Evolutionary conservation across 2,113 vertebrate species (phyloP).

Genomic region (Corythoichthys haematopterus): DNA sequence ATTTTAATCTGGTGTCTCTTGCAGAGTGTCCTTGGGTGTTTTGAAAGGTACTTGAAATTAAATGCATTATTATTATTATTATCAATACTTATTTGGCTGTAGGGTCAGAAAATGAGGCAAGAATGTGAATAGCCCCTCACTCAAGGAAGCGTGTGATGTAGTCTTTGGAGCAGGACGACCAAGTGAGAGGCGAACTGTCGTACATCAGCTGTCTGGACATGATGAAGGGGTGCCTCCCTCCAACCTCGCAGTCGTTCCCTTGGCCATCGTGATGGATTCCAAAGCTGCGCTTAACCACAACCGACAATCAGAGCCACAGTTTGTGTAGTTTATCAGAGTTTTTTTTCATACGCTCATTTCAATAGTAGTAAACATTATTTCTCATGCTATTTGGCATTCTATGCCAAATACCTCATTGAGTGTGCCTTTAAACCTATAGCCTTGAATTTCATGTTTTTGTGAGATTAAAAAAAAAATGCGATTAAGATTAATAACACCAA

Average conservation of each 20-base stretch:
- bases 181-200: constrained; percentile 88
- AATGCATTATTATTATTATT: too few species aligned
- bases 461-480: background rate
- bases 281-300: constrained; percentile 74
- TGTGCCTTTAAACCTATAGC: too few species aligned
- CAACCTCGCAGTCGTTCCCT: constrained; percentile 90
- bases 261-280: constrained; percentile 95
- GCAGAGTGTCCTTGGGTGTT: too few species aligned
- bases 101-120: background rate
- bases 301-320: background rate
- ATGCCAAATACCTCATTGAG: background rate
- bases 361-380: background rate
- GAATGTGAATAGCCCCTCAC: constrained; percentile 71
- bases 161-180: constrained; percentile 95
- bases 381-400: background rate
- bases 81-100: too few species aligned
- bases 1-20: too few species aligned
- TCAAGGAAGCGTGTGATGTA: constrained; percentile 96
- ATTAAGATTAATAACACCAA: too few species aligned
- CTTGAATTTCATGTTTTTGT: background rate
- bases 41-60: too few species aligned
- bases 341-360: background rate
- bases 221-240: constrained; percentile 82
- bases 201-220: constrained; percentile 96
- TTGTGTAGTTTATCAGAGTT: background rate